Base-by-base conservation (phyloP, 1,140 invertebrate species). In the Atta cephalotes region DNA sequence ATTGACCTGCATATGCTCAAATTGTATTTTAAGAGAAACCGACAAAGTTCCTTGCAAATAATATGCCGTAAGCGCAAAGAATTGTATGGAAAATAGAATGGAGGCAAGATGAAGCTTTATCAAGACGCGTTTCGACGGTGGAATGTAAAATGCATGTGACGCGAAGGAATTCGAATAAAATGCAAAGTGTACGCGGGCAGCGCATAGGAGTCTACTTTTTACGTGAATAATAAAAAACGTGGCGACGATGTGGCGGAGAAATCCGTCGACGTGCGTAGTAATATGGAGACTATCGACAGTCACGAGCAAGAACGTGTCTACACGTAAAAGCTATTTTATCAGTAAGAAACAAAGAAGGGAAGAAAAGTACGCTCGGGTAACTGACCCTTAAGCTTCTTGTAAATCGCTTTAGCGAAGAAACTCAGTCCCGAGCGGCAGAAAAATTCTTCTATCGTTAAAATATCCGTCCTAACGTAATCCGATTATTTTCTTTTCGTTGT, bases 151-250 rank as follows among this genome's bases (percentile, higher is more conserved):
- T 81, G 49, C 49, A 49, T 35, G 65, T 28, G 49, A 39, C 63
- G 68, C 49, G 31, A 16, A 62, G 86, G 79, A 58, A 89, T 85
- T 45, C 16, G 65, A 85, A 85, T 88, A 85, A 89, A 87, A 79
- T 87, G 87, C 89, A 86, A 86, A 87, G 21, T 65, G 79, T 65
- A 70, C 70, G 58, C 58, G 56, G 35, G n/a, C 53, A 49, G 21
- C 39, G 81, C 62, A 31, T 62, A 35, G 65, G 45, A 81, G 86
- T 63, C 79, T 71, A 66, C 72, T 87, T 35, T 81, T 87, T 88
- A 60, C 10, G 51, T 21, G 71, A 88, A 88, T 86, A 86, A 87
- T 90, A 56, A 58, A 45, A 80, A 82, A 68, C 12, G 49, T 18
- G 58, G 45, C 51, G 79, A 71, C 39, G 14, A 70, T 0, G 49